Evolutionary conservation across 2,113 vertebrate genomes (phyloP).

Genomic region (Pachypanchax playfairii): DNA sequence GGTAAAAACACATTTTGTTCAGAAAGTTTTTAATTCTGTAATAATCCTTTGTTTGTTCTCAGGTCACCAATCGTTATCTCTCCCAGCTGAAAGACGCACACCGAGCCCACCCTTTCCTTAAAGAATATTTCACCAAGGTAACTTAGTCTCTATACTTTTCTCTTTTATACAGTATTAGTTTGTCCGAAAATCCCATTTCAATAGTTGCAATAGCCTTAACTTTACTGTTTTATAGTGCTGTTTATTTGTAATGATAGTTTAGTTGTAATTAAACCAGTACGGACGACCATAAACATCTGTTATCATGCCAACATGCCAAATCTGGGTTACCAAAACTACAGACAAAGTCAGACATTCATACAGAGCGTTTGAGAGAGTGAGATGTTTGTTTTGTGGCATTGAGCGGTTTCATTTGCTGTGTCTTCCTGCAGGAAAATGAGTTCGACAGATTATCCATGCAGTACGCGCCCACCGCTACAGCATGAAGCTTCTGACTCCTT

Average conservation of each 20-base stretch:
- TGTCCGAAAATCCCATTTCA: too few species aligned
- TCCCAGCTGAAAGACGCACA: slow-evolving; percentile 96
- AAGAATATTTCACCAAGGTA: slow-evolving; percentile 94
- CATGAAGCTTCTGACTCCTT: slow-evolving; percentile 31
- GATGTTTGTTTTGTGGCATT: slow-evolving; percentile 13
- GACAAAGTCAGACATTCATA: slow-evolving; percentile 19
- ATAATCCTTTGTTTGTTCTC: slow-evolving; percentile 12
- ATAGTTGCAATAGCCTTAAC: not conserved
- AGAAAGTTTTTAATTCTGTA: not conserved
- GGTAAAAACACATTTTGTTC: not conserved
- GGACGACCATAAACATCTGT: slow-evolving; percentile 59
- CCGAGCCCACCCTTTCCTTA: slow-evolving; percentile 89
- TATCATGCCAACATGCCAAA: too few species aligned
- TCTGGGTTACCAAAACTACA: slow-evolving; percentile 14
- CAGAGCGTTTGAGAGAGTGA: slow-evolving; percentile 24
- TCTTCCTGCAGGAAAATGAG: slow-evolving; percentile 87
- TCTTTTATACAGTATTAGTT: not conserved
- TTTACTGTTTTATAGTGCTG: slow-evolving; percentile 10
- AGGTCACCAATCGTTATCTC: slow-evolving; percentile 96
- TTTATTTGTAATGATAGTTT: slow-evolving; percentile 19
- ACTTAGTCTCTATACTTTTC: not conserved
- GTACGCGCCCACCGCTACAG: slow-evolving; percentile 83
- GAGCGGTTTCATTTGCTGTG: slow-evolving; percentile 8
- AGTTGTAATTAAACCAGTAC: slow-evolving; percentile 18
- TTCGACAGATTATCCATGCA: slow-evolving; percentile 92